Evolutionary conservation across 1,140 invertebrate species (phyloP), one percentile per base, ranked within the genome.

Genomic region (Belonocnema kinseyi): DNA sequence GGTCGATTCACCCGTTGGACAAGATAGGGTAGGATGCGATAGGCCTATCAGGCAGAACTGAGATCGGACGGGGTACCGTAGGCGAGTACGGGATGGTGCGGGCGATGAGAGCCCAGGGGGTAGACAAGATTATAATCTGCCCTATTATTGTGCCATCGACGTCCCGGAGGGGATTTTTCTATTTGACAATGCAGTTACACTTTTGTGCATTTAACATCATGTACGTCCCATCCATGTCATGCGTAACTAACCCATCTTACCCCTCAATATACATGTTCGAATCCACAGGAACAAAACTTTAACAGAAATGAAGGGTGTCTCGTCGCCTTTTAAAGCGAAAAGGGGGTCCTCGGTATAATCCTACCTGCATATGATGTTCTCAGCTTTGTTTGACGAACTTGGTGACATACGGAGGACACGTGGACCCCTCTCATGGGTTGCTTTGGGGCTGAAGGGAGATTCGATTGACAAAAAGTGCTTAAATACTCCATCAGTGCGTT

Each of bases 71-170:
- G 73, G 58, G 26, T 66, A 66, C 40, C 61, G n/a, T 33, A 66
- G 61, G 40, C 61, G n/a, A 66, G 33, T 66, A n/a, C 61, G 16
- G 26, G 6, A 33, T 66, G 40, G 26, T 66, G 26, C 61, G 14
- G 33, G 61, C 61, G 40, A 66, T 40, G 61, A 61, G 58, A 66
- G 83, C 87, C 88, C 84, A 80, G 90, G 90, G 89, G 90, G 90
- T 90, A 91, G 90, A 92, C 90, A 88, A 92, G 90, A 92, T 91
- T 92, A 92, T 92, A 91, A 92, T 92, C 90, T 91, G 90, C 86
- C 83, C 90, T 90, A 92, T 92, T 92, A 92, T 91, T 91, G 90
- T 91, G 86, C 88, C 90, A 91, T 91, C 90, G 90, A 90, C 89
- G 85, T 90, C 88, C 89, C 90, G 87, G 80, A 87, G 90, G 89